Conservation (phyloP, 2,888 invertebrate genomes). For the Ellobium chinense region DNA sequence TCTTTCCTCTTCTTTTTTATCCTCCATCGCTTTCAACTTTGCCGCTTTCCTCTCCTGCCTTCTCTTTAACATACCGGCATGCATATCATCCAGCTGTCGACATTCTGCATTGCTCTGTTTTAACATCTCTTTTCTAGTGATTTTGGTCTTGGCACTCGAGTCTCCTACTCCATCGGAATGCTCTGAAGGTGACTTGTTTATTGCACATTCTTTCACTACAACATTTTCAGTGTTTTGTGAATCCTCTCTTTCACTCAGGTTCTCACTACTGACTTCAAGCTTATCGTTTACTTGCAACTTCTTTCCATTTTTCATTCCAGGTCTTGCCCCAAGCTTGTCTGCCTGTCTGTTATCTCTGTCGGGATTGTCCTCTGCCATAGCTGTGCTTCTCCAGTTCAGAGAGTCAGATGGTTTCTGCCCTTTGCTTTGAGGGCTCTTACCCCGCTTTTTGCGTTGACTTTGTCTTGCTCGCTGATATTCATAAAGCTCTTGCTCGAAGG, state of each 20-base stretch:
- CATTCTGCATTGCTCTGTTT: slow-evolving; percentile 15
- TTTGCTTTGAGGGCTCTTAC: slow-evolving; percentile 16
- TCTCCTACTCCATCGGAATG: too few relatives aligned
- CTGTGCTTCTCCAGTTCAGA: slow-evolving; percentile 23
- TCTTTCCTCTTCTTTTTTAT: too few relatives aligned
- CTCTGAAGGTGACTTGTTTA: not conserved
- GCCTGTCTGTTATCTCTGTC: not conserved
- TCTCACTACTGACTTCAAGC: too few relatives aligned
- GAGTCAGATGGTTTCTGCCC: slow-evolving; percentile 13
- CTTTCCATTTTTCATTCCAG: too few relatives aligned
- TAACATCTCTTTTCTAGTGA: too few relatives aligned
- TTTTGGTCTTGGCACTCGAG: too few relatives aligned
- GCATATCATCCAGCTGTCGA: slow-evolving; percentile 37
- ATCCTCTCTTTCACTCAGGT: too few relatives aligned
- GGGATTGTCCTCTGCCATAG: not conserved
- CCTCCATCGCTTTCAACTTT: too few relatives aligned
- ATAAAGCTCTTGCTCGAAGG: not conserved
- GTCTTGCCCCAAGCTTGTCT: not conserved
- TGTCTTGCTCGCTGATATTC: not conserved
- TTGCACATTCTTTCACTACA: not conserved
- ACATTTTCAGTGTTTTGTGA: not conserved
- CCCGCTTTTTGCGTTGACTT: not conserved
- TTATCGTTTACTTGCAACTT: too few relatives aligned
- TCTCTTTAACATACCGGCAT: slow-evolving; percentile 31
- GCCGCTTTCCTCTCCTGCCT: slow-evolving; percentile 14